Conservation (phyloP, 1,140 invertebrate species). For the Manduca sexta region DNA sequence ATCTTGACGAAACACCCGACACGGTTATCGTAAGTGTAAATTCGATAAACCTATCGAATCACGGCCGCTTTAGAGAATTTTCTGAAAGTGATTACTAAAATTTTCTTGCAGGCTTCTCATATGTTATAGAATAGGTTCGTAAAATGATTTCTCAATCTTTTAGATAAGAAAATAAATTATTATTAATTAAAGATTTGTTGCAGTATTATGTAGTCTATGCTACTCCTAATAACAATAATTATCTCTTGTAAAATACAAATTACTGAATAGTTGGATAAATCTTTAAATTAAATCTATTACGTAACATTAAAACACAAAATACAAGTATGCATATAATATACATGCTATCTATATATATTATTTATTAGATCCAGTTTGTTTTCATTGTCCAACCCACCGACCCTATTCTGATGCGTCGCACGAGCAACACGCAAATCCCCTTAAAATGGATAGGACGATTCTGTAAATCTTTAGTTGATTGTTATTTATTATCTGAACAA, state of each 20-base stretch:
- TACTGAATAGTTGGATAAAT: neutral
- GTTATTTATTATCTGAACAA: slow-evolving; percentile 64
- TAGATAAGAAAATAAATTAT: too few species aligned
- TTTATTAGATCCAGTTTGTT: neutral
- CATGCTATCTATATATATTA: neutral
- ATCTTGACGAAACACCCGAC: neutral
- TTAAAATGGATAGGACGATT: slow-evolving; percentile 64
- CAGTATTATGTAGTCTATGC: too few species aligned
- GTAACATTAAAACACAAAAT: too few species aligned
- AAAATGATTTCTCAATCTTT: too few species aligned
- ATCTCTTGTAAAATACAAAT: too few species aligned
- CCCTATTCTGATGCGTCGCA: slow-evolving; percentile 51
- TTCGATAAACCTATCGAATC: neutral
- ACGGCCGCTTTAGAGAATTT: neutral
- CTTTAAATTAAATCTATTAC: neutral
- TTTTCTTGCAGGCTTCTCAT: too few species aligned
- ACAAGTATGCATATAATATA: too few species aligned
- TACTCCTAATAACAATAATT: too few species aligned
- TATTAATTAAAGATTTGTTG: too few species aligned
- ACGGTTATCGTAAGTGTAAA: slow-evolving; percentile 1
- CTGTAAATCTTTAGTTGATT: slow-evolving; percentile 59
- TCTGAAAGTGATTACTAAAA: neutral
- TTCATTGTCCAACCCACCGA: slow-evolving; percentile 24
- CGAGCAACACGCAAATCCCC: slow-evolving; percentile 55
- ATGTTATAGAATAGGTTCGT: too few species aligned